Base-by-base conservation (phyloP, 1,140 invertebrate genomes). In the Drosophila pectinifera region DNA sequence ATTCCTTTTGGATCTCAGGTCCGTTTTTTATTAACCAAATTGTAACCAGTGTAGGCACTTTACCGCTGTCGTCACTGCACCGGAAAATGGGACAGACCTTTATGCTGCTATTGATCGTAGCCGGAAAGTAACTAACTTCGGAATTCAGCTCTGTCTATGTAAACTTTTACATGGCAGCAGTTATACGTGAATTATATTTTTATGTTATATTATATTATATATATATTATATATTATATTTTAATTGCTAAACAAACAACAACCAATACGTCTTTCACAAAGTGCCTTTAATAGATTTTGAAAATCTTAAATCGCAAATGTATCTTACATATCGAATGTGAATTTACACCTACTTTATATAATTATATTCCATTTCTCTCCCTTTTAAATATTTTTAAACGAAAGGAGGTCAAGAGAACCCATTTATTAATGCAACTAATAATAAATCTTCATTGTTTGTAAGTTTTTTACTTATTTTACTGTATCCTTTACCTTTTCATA, bases 211-310 rank as follows among this genome's bases (percentile, higher is more conserved):
- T n/a, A n/a, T n/a, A n/a, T n/a, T n/a, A n/a, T n/a, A n/a, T n/a
- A n/a, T n/a, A n/a, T n/a, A n/a, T n/a, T n/a, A n/a, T n/a, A n/a
- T n/a, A n/a, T n/a, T n/a, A n/a, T n/a, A 54, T 63, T 64, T 79
- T 31, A 48, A 57, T 70, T 54, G 64, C 67, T 73, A 46, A 72
- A 70, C 39, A 51, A 72, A 59, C 36, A 74, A 59, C 26, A 74
- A 73, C 20, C 46, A 64, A 85, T 73, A 80, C 89, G 80, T 89
- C 80, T 89, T 89, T 84, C 84, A 89, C 80, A 89, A 89, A 83
- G 78, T 89, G 84, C 84, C 84, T 89, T 86, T 88, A 86, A 58
- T 89, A 89, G 84, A 89, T 89, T 89, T 89, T 89, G 89, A 84
- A 89, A 89, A 89, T 89, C 84, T 42, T 77, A n/a, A n/a, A n/a